phyloP scores from a whole-genome alignment of 2,797 vertebrate species.

The Melopsittacus undulatus region DNA sequence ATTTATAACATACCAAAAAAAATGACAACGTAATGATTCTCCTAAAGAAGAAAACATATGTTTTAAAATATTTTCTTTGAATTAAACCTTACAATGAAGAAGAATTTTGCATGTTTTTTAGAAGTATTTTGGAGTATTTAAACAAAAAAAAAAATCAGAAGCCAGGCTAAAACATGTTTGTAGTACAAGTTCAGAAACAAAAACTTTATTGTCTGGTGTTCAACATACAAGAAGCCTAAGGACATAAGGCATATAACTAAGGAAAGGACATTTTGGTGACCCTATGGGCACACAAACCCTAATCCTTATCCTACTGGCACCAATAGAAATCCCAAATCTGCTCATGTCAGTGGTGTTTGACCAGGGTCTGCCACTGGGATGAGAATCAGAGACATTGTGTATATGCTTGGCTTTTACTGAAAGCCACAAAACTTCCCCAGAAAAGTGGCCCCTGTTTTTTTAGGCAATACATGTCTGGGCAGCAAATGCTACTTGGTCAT shows the following conservation, averaged over 20 bases:
- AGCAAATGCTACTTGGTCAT: not conserved
- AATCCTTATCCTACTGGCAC: not conserved
- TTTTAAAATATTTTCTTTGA: not conserved
- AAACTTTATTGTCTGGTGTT: not conserved
- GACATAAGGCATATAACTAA: not conserved
- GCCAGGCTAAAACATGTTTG: not conserved
- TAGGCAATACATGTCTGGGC: not conserved
- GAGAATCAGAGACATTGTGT: not conserved
- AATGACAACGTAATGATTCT: not conserved
- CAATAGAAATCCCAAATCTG: not conserved
- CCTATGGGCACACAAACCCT: not conserved
- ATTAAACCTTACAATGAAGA: not conserved
- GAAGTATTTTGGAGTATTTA: not conserved
- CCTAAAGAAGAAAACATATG: not conserved
- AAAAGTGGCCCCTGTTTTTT: not conserved
- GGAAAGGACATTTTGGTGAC: not conserved
- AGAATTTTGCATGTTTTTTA: not conserved
- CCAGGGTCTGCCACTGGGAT: not conserved
- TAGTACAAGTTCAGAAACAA: not conserved
- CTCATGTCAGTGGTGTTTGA: not conserved
- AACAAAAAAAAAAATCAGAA: not conserved
- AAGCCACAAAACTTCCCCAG: not conserved
- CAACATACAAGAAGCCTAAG: not conserved
- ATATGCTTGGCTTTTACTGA: not conserved
- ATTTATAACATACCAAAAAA: not conserved